Evolutionary conservation across 1,140 invertebrate genomes (phyloP).

Genomic region (Nebria ingens): DNA sequence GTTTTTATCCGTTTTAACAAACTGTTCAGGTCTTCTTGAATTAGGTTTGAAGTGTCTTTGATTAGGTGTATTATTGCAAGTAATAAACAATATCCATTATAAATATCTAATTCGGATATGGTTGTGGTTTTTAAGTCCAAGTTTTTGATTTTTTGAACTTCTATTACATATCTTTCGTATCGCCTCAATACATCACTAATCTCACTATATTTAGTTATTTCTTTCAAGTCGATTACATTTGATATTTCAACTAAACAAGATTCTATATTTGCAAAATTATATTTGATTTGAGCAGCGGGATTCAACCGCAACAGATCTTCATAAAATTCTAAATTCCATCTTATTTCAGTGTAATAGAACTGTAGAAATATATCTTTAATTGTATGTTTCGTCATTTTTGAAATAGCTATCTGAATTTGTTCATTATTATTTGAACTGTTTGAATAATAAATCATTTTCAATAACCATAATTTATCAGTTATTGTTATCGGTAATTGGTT

Average conservation of each 20-base stretch:
- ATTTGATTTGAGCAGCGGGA: too few species aligned
- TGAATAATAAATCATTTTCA: constrained; percentile 23
- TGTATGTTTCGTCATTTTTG: not conserved
- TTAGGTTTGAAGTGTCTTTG: constrained; percentile 11
- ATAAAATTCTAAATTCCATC: not conserved
- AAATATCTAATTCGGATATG: constrained; percentile 15
- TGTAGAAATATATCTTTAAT: constrained; percentile 9
- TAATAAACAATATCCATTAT: constrained; percentile 23
- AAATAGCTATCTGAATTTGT: not conserved
- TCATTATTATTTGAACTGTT: constrained; percentile 18
- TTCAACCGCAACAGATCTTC: too few species aligned
- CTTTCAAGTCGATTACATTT: not conserved
- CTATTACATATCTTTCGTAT: not conserved
- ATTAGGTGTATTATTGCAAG: constrained; percentile 15
- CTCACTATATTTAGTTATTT: not conserved
- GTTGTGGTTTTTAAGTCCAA: not conserved
- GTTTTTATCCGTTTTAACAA: constrained; percentile 20
- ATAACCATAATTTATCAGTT: constrained; percentile 21
- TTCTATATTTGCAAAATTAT: not conserved
- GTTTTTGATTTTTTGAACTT: not conserved
- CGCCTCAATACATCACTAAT: not conserved
- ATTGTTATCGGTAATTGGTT: constrained; percentile 14
- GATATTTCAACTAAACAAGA: not conserved
- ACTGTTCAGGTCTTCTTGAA: constrained; percentile 16
- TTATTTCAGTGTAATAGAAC: not conserved